Evolutionary conservation across 2,888 invertebrate species (phyloP).

Genomic region (Melikaiella ostensackeni): DNA sequence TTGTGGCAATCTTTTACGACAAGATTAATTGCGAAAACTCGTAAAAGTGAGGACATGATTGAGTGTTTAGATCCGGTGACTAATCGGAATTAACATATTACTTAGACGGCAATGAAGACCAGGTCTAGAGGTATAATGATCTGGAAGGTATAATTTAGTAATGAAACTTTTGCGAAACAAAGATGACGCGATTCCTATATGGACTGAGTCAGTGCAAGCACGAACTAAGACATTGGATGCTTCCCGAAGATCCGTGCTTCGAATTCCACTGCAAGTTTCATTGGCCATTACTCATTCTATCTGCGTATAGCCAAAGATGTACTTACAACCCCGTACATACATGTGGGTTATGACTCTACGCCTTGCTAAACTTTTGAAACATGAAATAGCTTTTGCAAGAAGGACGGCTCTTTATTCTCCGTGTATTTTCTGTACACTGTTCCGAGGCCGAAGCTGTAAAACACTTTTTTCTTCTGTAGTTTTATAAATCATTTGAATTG

Average conservation of each 20-base stretch:
- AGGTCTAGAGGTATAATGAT: conserved; percentile 5
- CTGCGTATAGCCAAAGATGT: conserved; percentile 62
- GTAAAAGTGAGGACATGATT: background rate
- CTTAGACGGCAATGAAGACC: conserved; percentile 12
- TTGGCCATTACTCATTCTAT: conserved; percentile 68
- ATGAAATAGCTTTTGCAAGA: conserved; percentile 52
- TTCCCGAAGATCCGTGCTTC: conserved; percentile 55
- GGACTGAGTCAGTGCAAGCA: background rate
- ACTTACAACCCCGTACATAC: conserved; percentile 61
- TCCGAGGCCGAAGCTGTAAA: conserved; percentile 42
- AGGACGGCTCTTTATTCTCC: conserved; percentile 19
- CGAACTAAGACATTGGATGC: conserved; percentile 39
- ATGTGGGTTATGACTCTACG: conserved; percentile 56
- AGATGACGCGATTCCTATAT: background rate
- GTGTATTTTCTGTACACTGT: conserved; percentile 26
- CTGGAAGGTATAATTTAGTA: conserved; percentile 1
- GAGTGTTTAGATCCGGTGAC: conserved; percentile 27
- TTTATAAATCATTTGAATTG: conserved; percentile 34
- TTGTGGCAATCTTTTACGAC: background rate
- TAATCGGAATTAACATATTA: conserved; percentile 26
- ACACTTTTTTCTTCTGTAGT: conserved; percentile 15
- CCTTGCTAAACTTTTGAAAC: conserved; percentile 51
- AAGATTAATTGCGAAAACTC: conserved; percentile 1
- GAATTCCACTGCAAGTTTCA: conserved; percentile 67
- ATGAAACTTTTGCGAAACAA: conserved; percentile 11